Conservation (phyloP, 2,797 vertebrate species). For the Ataeniobius toweri region DNA sequence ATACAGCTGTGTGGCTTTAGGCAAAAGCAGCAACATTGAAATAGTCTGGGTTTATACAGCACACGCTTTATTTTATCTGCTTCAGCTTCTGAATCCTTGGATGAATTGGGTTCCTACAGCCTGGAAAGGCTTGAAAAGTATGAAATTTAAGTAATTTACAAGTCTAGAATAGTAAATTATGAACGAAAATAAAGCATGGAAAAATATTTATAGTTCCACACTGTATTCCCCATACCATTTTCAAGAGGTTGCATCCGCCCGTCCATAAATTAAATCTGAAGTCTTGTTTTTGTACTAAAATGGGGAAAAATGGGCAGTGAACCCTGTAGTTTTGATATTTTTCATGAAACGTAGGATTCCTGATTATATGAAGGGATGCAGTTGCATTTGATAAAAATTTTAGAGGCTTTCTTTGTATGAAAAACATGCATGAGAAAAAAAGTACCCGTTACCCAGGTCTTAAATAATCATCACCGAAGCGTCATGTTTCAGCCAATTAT, state of each 20-base stretch:
- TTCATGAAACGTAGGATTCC: background rate
- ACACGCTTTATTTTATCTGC: slow-evolving; percentile 1
- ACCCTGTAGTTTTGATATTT: background rate
- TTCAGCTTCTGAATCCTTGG: slow-evolving; percentile 13
- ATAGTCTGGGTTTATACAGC: slow-evolving; percentile 13
- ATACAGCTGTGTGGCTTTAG: slow-evolving; percentile 54
- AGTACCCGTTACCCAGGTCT: background rate
- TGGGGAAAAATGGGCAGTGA: background rate
- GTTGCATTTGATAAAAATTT: background rate
- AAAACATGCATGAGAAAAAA: background rate
- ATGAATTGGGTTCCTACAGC: background rate
- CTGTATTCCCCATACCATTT: background rate
- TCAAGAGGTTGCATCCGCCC: background rate
- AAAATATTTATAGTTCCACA: background rate
- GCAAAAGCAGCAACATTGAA: slow-evolving; percentile 23
- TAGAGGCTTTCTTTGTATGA: background rate
- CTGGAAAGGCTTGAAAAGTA: background rate
- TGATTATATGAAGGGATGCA: background rate
- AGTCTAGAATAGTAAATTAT: background rate
- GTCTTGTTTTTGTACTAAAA: background rate
- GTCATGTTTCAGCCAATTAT: slow-evolving; percentile 42
- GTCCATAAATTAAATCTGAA: background rate
- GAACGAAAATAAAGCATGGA: background rate
- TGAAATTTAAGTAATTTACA: background rate
- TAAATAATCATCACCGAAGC: background rate